These are phyloP conservation scores for Microcebus lehilahytsara DNA, from an alignment of 2,113 vertebrate genomes.

Conservation along the genomic window DNA sequence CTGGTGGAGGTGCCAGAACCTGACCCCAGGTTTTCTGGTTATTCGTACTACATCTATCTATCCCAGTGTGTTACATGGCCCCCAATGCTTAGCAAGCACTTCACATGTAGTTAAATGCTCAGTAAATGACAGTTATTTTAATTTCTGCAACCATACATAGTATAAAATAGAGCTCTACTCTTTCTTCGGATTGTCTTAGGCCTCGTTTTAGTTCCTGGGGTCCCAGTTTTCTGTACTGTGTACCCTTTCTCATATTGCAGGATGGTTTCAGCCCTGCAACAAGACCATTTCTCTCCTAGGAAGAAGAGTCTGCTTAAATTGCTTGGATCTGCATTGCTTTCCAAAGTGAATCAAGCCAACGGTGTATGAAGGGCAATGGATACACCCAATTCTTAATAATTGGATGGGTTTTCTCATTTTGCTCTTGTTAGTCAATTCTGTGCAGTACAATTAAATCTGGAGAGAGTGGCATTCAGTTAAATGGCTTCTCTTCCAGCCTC, in stretches of 20 bases:
- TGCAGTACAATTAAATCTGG: constrained; percentile 51
- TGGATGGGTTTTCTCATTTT: constrained; percentile 61
- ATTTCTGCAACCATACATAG: not conserved
- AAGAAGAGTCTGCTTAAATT: constrained; percentile 24
- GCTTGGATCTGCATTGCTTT: constrained; percentile 50
- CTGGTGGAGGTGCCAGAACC: no score
- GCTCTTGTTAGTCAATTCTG: constrained; percentile 58
- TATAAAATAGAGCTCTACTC: not conserved
- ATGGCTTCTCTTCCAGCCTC: not conserved
- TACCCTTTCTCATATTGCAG: not conserved
- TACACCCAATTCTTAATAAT: constrained; percentile 42
- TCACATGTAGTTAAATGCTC: not conserved
- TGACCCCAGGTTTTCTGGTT: no score
- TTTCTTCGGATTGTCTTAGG: not conserved
- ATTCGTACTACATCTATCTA: not conserved
- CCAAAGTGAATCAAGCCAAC: constrained; percentile 56
- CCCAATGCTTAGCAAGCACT: not conserved
- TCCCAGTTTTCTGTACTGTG: not conserved
- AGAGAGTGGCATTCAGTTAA: not conserved
- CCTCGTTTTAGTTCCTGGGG: not conserved
- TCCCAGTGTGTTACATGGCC: not conserved
- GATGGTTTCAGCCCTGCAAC: not conserved
- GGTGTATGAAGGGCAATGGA: constrained; percentile 45
- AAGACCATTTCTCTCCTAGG: not conserved
- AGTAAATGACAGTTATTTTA: not conserved